Conservation (phyloP, 2,888 invertebrate species). For the Steinernema hermaphroditum region DNA sequence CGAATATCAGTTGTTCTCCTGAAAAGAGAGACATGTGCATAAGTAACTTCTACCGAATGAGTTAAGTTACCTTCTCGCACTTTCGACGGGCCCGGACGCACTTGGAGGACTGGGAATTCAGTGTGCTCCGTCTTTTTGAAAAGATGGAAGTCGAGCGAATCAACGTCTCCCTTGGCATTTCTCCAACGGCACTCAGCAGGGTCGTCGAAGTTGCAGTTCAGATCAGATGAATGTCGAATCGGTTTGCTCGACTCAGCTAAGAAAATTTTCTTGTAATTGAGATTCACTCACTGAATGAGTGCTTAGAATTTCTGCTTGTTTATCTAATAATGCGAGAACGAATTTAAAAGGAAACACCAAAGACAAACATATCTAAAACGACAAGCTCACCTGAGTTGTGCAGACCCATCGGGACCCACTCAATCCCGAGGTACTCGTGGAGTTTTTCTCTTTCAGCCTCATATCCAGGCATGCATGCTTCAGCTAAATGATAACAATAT, state of each 20-base stretch:
- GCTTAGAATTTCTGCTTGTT: no score
- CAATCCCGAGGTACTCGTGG: slow-evolving; percentile 63
- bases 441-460: slow-evolving; percentile 62
- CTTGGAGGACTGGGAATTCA: slow-evolving; percentile 61
- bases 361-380: background rate
- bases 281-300: no score
- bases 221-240: slow-evolving; percentile 56
- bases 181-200: slow-evolving; percentile 61
- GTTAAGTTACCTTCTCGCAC: slow-evolving; percentile 47
- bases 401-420: slow-evolving; percentile 56
- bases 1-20: slow-evolving; percentile 51
- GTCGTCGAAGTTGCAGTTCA: slow-evolving; percentile 61
- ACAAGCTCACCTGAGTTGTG: slow-evolving; percentile 28
- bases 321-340: background rate
- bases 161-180: slow-evolving; percentile 49
- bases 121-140: slow-evolving; percentile 63
- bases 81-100: slow-evolving; percentile 64
- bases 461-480: slow-evolving; percentile 62
- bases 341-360: slow-evolving; percentile 22
- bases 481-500: slow-evolving; percentile 32
- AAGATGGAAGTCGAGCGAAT: slow-evolving; percentile 59
- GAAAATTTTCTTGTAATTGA: slow-evolving; percentile 1
- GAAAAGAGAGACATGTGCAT: slow-evolving; percentile 46
- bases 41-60: slow-evolving; percentile 39
- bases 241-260: slow-evolving; percentile 43